Evolutionary conservation across 2,888 invertebrate species (phyloP).

Genomic region (Dorcus parallelipipedus): DNA sequence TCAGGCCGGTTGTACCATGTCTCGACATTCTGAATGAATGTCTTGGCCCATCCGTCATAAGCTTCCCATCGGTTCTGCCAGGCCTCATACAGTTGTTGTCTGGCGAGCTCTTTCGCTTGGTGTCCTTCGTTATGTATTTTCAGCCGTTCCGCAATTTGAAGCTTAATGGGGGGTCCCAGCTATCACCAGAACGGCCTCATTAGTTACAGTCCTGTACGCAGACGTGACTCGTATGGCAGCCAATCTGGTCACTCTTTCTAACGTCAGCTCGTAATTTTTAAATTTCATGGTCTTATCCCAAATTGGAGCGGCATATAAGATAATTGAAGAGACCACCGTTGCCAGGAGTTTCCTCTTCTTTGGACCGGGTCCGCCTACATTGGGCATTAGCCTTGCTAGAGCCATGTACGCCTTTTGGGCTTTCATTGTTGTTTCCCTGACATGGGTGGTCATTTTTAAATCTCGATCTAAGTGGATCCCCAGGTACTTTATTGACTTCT

Average conservation of each 20-base stretch:
- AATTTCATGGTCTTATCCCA: no score
- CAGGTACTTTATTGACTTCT: not conserved
- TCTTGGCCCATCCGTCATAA: no score
- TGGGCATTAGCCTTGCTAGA: constrained; percentile 1
- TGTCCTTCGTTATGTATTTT: no score
- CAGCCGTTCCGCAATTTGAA: no score
- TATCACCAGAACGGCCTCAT: not conserved
- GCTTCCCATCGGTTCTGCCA: no score
- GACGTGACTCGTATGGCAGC: not conserved
- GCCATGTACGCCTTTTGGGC: not conserved
- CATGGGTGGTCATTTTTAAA: not conserved
- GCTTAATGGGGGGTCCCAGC: no score
- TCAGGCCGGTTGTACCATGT: no score
- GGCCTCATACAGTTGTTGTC: no score
- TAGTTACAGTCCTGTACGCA: constrained; percentile 10
- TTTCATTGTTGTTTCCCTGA: not conserved
- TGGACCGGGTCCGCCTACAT: constrained; percentile 1
- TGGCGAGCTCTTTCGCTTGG: no score
- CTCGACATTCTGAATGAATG: no score
- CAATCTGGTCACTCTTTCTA: not conserved
- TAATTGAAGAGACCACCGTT: no score
- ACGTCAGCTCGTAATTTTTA: not conserved
- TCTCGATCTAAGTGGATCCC: constrained; percentile 2
- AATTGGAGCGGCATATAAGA: no score
- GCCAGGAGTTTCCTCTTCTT: constrained; percentile 6